Evolutionary conservation across 2,797 vertebrate species (phyloP).

Genomic region (Microhierax caerulescens): DNA sequence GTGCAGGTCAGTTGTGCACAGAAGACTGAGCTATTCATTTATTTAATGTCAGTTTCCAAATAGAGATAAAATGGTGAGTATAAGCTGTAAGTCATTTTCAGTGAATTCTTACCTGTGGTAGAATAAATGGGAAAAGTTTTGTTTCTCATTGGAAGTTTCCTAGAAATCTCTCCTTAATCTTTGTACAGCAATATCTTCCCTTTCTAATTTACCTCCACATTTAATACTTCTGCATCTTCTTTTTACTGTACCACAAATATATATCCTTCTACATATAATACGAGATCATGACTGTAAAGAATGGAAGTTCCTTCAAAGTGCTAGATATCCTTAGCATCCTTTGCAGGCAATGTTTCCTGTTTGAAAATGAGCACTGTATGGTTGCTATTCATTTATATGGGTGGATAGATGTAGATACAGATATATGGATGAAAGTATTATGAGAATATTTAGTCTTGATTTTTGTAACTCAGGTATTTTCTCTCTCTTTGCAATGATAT

Average conservation of each 20-base stretch:
- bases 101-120: neutral
- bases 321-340: neutral
- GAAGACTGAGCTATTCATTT: conserved; percentile 51
- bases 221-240: neutral
- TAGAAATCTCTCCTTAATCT: neutral
- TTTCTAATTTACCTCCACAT: neutral
- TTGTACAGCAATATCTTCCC: neutral
- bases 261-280: neutral
- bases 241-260: neutral
- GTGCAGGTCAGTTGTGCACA: conserved; percentile 25
- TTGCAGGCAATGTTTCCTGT: neutral
- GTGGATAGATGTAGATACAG: neutral
- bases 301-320: neutral
- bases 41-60: neutral
- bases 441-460: neutral
- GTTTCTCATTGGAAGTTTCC: neutral
- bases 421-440: neutral
- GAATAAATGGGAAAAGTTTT: neutral
- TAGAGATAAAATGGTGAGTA: neutral
- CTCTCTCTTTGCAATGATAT: neutral
- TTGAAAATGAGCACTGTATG: neutral
- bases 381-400: neutral
- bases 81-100: neutral
- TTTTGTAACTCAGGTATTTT: neutral
- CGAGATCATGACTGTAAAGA: neutral